Conservation (phyloP, 2,888 invertebrate genomes). For the Hirtodrosophila trivittata region DNA sequence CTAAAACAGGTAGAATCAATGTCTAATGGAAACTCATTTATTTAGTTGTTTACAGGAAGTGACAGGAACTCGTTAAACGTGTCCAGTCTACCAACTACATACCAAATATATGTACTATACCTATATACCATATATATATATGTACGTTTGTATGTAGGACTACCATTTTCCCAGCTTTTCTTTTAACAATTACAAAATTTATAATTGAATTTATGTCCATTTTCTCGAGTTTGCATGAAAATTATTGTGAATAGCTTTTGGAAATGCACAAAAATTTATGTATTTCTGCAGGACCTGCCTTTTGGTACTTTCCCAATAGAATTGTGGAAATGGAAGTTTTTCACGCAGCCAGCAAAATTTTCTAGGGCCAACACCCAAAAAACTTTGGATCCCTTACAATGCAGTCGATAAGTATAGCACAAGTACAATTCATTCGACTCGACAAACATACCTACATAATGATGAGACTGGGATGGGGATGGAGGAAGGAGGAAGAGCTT, state of each 20-base stretch:
- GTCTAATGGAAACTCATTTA: constrained; percentile 61
- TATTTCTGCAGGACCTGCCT: constrained; percentile 61
- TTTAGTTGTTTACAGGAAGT: constrained; percentile 61
- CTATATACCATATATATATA: too few relatives aligned
- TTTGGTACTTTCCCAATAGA: background rate
- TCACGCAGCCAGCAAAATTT: constrained; percentile 24
- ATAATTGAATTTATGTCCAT: constrained; percentile 69
- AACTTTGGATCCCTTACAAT: constrained; percentile 65
- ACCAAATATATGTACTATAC: background rate
- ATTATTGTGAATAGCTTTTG: constrained; percentile 39
- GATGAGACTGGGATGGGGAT: constrained; percentile 1
- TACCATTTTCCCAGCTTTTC: background rate
- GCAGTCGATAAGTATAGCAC: constrained; percentile 77
- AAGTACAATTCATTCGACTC: constrained; percentile 69
- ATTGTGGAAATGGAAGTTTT: constrained; percentile 2
- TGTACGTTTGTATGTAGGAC: too few relatives aligned
- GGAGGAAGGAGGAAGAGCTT: background rate
- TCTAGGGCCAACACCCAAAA: constrained; percentile 63
- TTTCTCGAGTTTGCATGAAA: constrained; percentile 47
- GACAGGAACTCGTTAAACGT: constrained; percentile 30
- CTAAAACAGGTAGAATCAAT: constrained; percentile 65
- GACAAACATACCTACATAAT: constrained; percentile 49
- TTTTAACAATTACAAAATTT: constrained; percentile 45
- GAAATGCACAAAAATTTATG: constrained; percentile 54
- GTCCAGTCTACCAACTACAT: constrained; percentile 28